Evolutionary conservation across 2,888 invertebrate species (phyloP).

Genomic region (Drosophila mulleri): DNA sequence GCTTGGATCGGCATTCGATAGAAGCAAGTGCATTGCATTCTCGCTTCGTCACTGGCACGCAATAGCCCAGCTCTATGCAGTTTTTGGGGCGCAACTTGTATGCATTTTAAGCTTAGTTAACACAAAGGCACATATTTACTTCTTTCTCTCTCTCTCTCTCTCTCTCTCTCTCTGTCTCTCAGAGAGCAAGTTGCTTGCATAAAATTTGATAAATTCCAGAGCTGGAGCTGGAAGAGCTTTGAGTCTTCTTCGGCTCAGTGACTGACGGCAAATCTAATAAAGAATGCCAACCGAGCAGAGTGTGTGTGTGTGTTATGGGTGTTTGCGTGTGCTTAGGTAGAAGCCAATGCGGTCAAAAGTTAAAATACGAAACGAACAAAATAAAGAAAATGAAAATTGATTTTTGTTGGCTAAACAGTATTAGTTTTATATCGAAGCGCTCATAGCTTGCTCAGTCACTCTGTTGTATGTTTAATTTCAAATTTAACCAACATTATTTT

Average conservation of each 20-base stretch:
- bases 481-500: slow-evolving; percentile 28
- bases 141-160: background rate
- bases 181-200: slow-evolving; percentile 62
- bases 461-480: slow-evolving; percentile 34
- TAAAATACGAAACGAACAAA: slow-evolving; percentile 31
- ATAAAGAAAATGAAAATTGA: slow-evolving; percentile 8
- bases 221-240: slow-evolving; percentile 19
- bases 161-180: background rate
- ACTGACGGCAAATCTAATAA: slow-evolving; percentile 68
- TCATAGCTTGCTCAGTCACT: slow-evolving; percentile 18
- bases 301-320: slow-evolving; percentile 21
- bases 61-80: slow-evolving; percentile 15
- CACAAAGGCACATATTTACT: slow-evolving; percentile 76
- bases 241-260: slow-evolving; percentile 27
- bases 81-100: slow-evolving; percentile 23
- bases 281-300: slow-evolving; percentile 38
- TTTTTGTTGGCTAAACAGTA: slow-evolving; percentile 47
- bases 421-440: slow-evolving; percentile 33
- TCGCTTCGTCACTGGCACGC: slow-evolving; percentile 54
- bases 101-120: slow-evolving; percentile 74
- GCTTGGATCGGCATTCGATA: slow-evolving; percentile 65
- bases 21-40: slow-evolving; percentile 53
- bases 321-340: slow-evolving; percentile 34
- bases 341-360: slow-evolving; percentile 58
- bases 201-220: slow-evolving; percentile 69